phyloP scores from a whole-genome alignment of 1,140 invertebrate genomes.

The Phenacoccus solenopsis region DNA sequence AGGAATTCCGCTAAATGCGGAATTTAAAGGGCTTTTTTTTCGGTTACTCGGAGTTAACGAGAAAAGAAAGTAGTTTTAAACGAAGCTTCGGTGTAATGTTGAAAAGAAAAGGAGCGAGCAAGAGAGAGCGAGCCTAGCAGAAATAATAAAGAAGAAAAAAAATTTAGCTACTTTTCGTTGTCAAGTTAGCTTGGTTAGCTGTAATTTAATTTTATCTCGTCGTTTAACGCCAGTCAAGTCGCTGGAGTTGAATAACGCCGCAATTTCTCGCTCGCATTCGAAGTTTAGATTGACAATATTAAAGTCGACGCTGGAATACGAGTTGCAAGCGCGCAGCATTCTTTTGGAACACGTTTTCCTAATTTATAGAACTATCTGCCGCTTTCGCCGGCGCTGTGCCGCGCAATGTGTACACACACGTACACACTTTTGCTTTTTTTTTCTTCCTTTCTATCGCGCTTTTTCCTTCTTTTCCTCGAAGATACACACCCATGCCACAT shows the following conservation, averaged over 20 bases:
- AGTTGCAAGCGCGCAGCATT: neutral
- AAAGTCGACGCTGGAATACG: neutral
- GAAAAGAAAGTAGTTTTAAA: constrained; percentile 3
- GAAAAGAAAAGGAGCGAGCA: no score
- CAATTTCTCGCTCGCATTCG: constrained; percentile 1
- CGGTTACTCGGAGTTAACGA: neutral
- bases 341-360: constrained; percentile 10
- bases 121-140: neutral
- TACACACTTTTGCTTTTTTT: neutral
- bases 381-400: neutral
- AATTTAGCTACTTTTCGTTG: constrained; percentile 2
- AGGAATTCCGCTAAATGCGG: neutral
- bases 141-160: constrained; percentile 4
- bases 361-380: constrained; percentile 8
- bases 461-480: neutral
- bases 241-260: neutral
- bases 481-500: constrained; percentile 7
- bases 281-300: constrained; percentile 3
- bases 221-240: neutral
- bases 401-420: neutral
- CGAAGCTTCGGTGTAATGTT: neutral
- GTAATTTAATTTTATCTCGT: constrained; percentile 3
- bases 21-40: neutral
- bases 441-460: neutral
- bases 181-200: constrained; percentile 1